Conservation (phyloP, 2,113 vertebrate species). For the Nibea coibor region DNA sequence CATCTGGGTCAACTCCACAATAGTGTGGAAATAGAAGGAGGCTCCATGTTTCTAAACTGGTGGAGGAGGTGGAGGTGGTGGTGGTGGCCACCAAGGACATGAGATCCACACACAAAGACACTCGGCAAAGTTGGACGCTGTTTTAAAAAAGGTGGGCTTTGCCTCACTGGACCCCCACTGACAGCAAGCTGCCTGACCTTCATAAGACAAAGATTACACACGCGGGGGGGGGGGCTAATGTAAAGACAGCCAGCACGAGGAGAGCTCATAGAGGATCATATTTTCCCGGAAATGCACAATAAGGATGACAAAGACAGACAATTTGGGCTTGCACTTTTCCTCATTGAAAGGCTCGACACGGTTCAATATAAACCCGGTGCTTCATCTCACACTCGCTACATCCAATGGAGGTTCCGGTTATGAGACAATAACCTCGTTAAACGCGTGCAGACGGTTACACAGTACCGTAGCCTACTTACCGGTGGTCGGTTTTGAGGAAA, state of each 20-base stretch:
- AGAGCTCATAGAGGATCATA: neutral
- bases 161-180: conserved; percentile 3
- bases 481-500: conserved; percentile 91
- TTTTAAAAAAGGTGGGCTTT: conserved; percentile 11
- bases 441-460: conserved; percentile 9
- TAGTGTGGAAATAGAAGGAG: conserved; percentile 48
- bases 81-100: conserved; percentile 59
- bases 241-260: neutral
- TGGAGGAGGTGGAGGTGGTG: neutral
- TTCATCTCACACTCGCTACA: neutral
- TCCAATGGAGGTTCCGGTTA: neutral
- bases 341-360: neutral
- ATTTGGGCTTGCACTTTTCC: conserved; percentile 32
- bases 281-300: conserved; percentile 56
- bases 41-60: conserved; percentile 48
- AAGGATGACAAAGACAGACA: conserved; percentile 41
- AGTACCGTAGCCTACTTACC: conserved; percentile 82
- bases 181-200: conserved; percentile 45
- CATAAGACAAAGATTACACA: conserved; percentile 31
- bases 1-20: conserved; percentile 71
- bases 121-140: conserved; percentile 65
- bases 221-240: neutral
- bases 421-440: conserved; percentile 4
- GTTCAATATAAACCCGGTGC: neutral
- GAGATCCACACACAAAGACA: conserved; percentile 53